A percentile compares a stretch with the other conserved stretches of the same genome.
Evolutionary conservation across 2,113 vertebrate species (phyloP).

Genomic region (Tachuris rubrigastra): DNA sequence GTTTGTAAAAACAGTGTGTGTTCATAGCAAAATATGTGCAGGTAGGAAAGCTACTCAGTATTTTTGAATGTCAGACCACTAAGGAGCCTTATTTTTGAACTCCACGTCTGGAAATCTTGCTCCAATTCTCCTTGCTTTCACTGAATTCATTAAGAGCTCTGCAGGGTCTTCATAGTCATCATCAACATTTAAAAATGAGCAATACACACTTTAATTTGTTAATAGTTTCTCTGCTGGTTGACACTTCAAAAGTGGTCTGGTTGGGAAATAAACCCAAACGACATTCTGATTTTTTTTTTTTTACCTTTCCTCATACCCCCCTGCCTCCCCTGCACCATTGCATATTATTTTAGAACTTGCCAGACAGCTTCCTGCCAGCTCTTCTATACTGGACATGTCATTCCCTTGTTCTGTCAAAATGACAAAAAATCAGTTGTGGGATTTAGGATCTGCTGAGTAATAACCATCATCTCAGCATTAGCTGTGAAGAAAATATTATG

Average conservation of each 20-base stretch:
- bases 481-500: conserved; percentile 31
- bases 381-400: not conserved
- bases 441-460: conserved; percentile 60
- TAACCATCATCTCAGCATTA: conserved; percentile 43
- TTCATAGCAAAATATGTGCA: not conserved
- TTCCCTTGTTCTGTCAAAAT: conserved; percentile 56
- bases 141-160: not conserved
- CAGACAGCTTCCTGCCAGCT: conserved; percentile 41
- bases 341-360: conserved; percentile 20
- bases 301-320: not conserved
- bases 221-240: not conserved
- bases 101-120: not conserved
- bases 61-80: not conserved
- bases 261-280: not conserved
- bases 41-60: not conserved
- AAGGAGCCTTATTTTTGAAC: not conserved
- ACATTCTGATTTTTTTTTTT: not conserved
- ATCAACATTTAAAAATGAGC: not conserved
- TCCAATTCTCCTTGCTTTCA: not conserved
- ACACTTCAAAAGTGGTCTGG: not conserved
- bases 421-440: conserved; percentile 44
- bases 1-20: not conserved
- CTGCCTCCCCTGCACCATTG: not conserved
- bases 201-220: not conserved
- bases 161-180: not conserved